Conservation (phyloP, 2,797 vertebrate species). For the Poecilia wingei region DNA sequence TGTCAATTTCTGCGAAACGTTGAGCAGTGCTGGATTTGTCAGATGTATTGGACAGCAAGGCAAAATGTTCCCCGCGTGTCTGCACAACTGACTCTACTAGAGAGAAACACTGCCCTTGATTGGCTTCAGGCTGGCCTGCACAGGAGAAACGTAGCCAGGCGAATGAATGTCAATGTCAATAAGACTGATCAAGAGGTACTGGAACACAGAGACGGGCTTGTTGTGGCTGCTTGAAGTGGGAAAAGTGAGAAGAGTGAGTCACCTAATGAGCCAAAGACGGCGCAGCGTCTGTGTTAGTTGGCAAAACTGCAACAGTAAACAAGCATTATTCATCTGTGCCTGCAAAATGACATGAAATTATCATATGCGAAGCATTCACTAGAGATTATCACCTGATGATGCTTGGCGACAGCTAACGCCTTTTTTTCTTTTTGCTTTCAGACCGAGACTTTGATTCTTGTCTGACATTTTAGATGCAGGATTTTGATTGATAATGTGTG, state of each 20-base stretch:
- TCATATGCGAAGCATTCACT: background rate
- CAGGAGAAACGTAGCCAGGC: slow-evolving; percentile 21
- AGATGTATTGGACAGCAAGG: background rate
- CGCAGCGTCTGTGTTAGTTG: slow-evolving; percentile 4
- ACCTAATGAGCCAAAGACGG: slow-evolving; percentile 5
- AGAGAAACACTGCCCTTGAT: slow-evolving; percentile 3
- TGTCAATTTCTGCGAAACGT: background rate
- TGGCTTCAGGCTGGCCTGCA: slow-evolving; percentile 16
- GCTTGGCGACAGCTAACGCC: background rate
- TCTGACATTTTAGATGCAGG: background rate
- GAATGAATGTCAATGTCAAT: slow-evolving; percentile 11
- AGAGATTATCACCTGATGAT: background rate
- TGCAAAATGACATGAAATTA: background rate
- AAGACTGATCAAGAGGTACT: slow-evolving; percentile 16
- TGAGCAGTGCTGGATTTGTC: background rate
- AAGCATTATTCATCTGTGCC: background rate
- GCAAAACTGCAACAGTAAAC: slow-evolving; percentile 6
- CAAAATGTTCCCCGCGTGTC: slow-evolving; percentile 1
- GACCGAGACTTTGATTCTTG: background rate
- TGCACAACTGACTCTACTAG: slow-evolving; percentile 6
- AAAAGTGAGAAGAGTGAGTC: background rate
- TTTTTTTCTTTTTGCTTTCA: background rate
- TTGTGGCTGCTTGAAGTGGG: slow-evolving; percentile 2
- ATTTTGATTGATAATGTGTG: background rate
- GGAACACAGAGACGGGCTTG: slow-evolving; percentile 7